A percentile compares a stretch with the other conserved stretches of the same genome.
These are phyloP conservation scores for Meriones psammophilus DNA, from an alignment of 2,797 vertebrate species.

Conservation along the genomic window DNA sequence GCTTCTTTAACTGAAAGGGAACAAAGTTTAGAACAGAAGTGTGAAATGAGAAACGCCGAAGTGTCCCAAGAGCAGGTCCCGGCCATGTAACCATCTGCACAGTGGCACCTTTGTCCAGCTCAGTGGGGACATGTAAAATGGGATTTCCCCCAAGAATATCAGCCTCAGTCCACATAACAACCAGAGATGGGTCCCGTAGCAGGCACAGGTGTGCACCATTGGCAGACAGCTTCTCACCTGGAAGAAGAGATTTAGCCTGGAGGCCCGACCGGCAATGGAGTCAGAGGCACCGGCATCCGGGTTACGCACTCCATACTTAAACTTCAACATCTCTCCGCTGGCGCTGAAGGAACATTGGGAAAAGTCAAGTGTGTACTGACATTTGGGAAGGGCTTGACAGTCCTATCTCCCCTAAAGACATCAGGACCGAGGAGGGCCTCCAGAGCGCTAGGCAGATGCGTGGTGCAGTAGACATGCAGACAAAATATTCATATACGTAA, in stretches of 20 bases:
- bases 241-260: constrained; percentile 94
- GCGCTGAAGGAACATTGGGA: neutral
- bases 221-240: constrained; percentile 90
- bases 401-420: neutral
- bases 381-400: neutral
- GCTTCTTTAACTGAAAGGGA: constrained; percentile 30
- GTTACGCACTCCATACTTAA: constrained; percentile 93
- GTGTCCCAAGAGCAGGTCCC: neutral
- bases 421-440: neutral
- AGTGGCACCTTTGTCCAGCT: neutral
- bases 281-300: constrained; percentile 87
- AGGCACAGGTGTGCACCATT: neutral
- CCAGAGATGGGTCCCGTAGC: neutral
- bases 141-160: neutral
- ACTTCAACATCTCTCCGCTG: constrained; percentile 93
- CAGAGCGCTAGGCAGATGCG: neutral
- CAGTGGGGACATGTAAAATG: neutral
- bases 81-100: neutral
- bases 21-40: neutral
- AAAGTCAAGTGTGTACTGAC: neutral
- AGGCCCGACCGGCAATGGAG: constrained; percentile 92
- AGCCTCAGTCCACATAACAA: neutral
- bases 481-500: neutral
- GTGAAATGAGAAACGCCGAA: too few relatives aligned
- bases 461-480: neutral